phyloP scores from a whole-genome alignment of 2,888 invertebrate genomes.

The Sphaeridia pumilis region DNA sequence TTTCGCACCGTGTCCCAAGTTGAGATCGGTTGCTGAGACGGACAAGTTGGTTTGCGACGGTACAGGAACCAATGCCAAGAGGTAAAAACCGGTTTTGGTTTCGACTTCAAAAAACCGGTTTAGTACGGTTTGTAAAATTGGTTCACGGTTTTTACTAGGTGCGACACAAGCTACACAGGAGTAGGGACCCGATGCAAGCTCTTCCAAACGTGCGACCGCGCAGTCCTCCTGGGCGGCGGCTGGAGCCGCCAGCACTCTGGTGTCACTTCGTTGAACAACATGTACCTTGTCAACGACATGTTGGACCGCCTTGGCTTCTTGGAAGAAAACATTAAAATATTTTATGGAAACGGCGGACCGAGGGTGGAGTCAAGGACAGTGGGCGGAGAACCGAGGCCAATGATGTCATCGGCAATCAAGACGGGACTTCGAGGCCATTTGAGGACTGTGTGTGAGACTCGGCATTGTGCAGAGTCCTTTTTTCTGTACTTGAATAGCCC shows the following conservation, averaged over 20 bases:
- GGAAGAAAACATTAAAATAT: conserved; percentile 43
- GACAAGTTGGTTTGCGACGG: conserved; percentile 41
- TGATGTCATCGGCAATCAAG: conserved; percentile 38
- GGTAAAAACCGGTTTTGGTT: conserved; percentile 37
- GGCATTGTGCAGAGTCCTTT: conserved; percentile 44
- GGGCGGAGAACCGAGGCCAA: conserved; percentile 2
- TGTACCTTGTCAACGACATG: conserved; percentile 40
- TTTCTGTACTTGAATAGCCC: conserved; percentile 45
- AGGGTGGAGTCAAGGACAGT: not conserved
- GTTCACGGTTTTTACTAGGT: no score
- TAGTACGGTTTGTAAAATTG: no score
- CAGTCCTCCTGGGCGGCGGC: conserved; percentile 44
- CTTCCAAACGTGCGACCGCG: conserved; percentile 44
- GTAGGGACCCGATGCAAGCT: conserved; percentile 39
- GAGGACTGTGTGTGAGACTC: conserved; percentile 41
- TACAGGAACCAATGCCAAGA: conserved; percentile 41
- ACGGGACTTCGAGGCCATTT: conserved; percentile 43
- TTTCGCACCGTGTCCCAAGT: conserved; percentile 39
- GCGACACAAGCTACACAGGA: conserved; percentile 32
- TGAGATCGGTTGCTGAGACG: conserved; percentile 39
- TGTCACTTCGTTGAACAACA: conserved; percentile 37
- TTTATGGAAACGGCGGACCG: conserved; percentile 43
- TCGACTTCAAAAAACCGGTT: no score
- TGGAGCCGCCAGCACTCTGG: conserved; percentile 43
- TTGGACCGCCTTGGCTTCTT: conserved; percentile 42